Evolutionary conservation across 2,797 vertebrate species (phyloP).

Genomic region (Knipowitschia caucasica): DNA sequence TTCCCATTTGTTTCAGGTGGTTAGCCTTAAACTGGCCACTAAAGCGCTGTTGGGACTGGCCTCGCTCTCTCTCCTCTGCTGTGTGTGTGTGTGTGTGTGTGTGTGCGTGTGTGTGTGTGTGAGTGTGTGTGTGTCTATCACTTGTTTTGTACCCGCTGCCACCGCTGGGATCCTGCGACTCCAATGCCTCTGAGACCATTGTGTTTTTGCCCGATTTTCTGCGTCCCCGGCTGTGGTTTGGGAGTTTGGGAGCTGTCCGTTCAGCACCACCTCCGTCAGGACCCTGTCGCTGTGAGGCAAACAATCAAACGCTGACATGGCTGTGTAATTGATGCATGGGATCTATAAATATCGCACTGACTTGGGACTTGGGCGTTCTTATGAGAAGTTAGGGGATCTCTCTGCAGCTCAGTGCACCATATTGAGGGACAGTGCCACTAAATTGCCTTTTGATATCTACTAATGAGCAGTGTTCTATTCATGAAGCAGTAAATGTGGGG

Average conservation of each 20-base stretch:
- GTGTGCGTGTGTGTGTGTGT: background rate
- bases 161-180: conserved; percentile 56
- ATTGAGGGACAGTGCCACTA: background rate
- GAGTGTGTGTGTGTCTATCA: conserved; percentile 10
- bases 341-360: conserved; percentile 33
- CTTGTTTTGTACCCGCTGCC: conserved; percentile 68
- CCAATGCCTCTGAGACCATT: conserved; percentile 52
- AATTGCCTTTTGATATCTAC: conserved; percentile 7
- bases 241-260: conserved; percentile 19
- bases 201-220: conserved; percentile 56
- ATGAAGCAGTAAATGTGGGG: conserved; percentile 16
- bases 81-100: background rate
- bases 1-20: conserved; percentile 24
- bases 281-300: conserved; percentile 19
- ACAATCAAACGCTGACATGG: conserved; percentile 30
- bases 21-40: conserved; percentile 14
- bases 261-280: background rate
- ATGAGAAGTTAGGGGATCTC: conserved; percentile 33
- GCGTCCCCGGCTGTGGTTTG: conserved; percentile 27
- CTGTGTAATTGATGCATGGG: conserved; percentile 27
- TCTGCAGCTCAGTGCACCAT: conserved; percentile 18
- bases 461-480: background rate
- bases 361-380: conserved; percentile 33
- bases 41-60: conserved; percentile 25
- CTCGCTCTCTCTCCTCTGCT: conserved; percentile 28